These are phyloP conservation scores for Oligia strigilis DNA, from an alignment of 2,888 invertebrate species.

Conservation along the genomic window DNA sequence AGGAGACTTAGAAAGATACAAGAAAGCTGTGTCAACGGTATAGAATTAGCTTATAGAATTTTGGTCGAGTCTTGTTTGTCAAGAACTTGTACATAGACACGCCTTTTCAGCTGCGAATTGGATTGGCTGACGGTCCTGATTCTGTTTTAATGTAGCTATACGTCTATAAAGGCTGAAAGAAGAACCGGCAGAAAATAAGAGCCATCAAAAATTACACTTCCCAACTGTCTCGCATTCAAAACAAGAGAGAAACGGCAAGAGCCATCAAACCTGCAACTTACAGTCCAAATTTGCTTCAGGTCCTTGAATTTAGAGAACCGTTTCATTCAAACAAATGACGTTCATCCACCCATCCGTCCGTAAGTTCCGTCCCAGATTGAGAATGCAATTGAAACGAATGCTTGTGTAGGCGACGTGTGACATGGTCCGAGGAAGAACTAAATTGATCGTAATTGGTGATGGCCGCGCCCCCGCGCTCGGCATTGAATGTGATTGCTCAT, in stretches of 20 bases:
- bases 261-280: neutral
- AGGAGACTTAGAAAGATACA: neutral
- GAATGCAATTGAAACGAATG: conserved; percentile 62
- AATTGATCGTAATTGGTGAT: conserved; percentile 66
- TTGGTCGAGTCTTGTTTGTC: neutral
- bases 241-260: neutral
- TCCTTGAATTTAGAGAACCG: conserved; percentile 28
- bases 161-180: neutral
- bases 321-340: conserved; percentile 42
- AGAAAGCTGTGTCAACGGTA: neutral
- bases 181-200: neutral
- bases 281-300: neutral
- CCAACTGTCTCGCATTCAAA: neutral
- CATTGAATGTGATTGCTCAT: conserved; percentile 59
- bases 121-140: neutral
- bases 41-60: neutral
- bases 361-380: conserved; percentile 47
- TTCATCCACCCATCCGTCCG: conserved; percentile 19
- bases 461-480: conserved; percentile 60
- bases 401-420: conserved; percentile 52
- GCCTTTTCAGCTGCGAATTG: neutral
- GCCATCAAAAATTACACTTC: neutral
- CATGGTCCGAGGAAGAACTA: conserved; percentile 61
- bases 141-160: neutral
- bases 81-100: neutral